Percentiles rank a stretch among this genome's conserved stretches.
Evolutionary conservation across 2,888 invertebrate species (phyloP).

Genomic region (Molorchus minor): DNA sequence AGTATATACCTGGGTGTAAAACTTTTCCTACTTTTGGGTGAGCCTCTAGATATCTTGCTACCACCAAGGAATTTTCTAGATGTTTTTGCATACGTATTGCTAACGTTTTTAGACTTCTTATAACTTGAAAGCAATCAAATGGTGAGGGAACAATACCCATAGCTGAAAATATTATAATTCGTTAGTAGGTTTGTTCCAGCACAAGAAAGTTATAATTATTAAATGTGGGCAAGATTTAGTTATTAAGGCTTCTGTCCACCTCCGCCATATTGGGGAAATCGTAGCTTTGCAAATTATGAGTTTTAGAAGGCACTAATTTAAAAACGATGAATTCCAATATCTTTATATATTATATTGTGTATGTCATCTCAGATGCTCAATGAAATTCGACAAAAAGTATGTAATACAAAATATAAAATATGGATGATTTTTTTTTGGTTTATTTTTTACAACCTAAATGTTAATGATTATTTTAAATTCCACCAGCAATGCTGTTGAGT

Average conservation of each 20-base stretch:
- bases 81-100: conserved; percentile 92
- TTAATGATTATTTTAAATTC: too few relatives aligned
- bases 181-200: conserved; percentile 7
- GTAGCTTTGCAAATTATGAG: too few relatives aligned
- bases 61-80: conserved; percentile 76
- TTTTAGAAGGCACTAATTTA: too few relatives aligned
- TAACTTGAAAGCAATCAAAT: conserved; percentile 94
- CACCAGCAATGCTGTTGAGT: too few relatives aligned
- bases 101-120: conserved; percentile 92
- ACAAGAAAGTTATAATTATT: neutral
- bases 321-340: too few relatives aligned
- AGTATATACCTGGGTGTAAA: conserved; percentile 79
- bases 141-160: conserved; percentile 95
- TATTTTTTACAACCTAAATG: too few relatives aligned
- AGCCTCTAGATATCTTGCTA: conserved; percentile 83
- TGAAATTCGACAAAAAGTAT: too few relatives aligned
- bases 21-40: conserved; percentile 85
- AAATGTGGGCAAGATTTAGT: neutral
- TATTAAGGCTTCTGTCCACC: neutral
- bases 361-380: too few relatives aligned
- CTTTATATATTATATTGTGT: too few relatives aligned
- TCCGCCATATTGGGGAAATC: too few relatives aligned
- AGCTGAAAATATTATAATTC: conserved; percentile 64
- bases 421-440: too few relatives aligned
- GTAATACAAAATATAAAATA: too few relatives aligned